Evolutionary conservation across 2,888 invertebrate genomes (phyloP), one percentile per base, ranked within the genome.

Genomic region (Synergus gifuensis): DNA sequence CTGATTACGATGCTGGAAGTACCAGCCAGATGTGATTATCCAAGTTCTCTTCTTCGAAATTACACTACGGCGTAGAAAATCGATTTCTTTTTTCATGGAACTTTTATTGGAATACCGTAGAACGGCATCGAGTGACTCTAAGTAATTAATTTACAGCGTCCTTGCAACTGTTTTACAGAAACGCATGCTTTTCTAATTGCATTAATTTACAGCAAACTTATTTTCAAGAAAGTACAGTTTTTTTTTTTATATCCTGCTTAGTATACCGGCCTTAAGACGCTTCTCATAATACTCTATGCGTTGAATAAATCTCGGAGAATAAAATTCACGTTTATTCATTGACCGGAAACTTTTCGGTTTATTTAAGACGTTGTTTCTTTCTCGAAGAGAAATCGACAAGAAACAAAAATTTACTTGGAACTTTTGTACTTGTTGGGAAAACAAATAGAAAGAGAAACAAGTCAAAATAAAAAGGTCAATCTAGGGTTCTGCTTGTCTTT

Each of bases 31-130:
- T 81, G 78, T 81, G 82, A 85, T 84, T 87, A 88, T 86, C 83
- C 64, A 76, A 76, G 83, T 79, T 83, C 85, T 86, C 85, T 85
- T 84, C 79, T 80, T 76, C 81, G 67, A 83, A 83, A 86, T 86
- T 86, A 85, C 84, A 79, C 82, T 81, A 87, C 86, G 81, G 77
- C 77, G 82, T 66, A 81, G 86, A 83, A 88, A 89, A 86, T 87
- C 86, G 84, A 86, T 85, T 87, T 86, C 84, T 83, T 84, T 83
- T 82, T 85, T 69, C 76, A 79, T 78, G 77, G 66, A 60, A 58
- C 54, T 81, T 85, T 85, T 83, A 83, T 82, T 81, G 79, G 81
- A 77, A 12, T 81, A 82, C 78, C 79, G 79, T 64, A 78, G 77
- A 81, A 79, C 80, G 76, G 79, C 82, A 80, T 79, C 78, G 76